phyloP scores from a whole-genome alignment of 30 jellyfish, hydroid and myxozoan species.

The Aurelia coerulea region DNA sequence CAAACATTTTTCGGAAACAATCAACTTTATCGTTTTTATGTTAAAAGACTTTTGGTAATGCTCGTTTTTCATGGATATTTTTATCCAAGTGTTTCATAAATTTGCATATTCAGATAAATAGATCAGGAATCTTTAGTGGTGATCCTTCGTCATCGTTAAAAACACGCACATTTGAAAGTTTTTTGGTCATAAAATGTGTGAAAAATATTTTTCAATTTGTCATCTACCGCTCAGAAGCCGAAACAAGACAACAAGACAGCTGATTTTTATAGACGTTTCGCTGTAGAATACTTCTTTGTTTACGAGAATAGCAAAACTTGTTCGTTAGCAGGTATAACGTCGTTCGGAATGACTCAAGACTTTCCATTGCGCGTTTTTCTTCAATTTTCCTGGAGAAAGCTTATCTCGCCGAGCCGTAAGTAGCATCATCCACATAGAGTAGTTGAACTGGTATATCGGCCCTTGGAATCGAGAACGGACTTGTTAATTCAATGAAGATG shows the following conservation, averaged over 20 bases:
- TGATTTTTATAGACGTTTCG: slow-evolving; percentile 36
- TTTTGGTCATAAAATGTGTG: not conserved
- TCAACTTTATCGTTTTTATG: no score
- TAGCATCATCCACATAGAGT: slow-evolving; percentile 17
- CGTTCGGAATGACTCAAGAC: slow-evolving; percentile 36
- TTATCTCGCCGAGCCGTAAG: slow-evolving; percentile 3
- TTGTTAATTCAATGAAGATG: slow-evolving; percentile 45
- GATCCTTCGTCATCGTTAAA: not conserved
- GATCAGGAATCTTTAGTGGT: not conserved
- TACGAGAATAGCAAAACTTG: slow-evolving; percentile 52
- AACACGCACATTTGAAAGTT: not conserved
- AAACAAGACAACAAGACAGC: slow-evolving; percentile 17
- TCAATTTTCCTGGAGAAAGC: slow-evolving; percentile 29
- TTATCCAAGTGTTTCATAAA: not conserved
- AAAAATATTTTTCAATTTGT: not conserved
- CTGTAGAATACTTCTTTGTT: slow-evolving; percentile 53
- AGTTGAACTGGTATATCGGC: slow-evolving; percentile 11
- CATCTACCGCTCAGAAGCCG: slow-evolving; percentile 51
- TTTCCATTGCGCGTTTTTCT: not conserved
- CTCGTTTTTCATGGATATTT: no score
- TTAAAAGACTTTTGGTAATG: no score
- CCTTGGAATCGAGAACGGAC: slow-evolving; percentile 24
- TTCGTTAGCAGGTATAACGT: slow-evolving; percentile 57
- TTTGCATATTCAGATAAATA: slow-evolving; percentile 26
- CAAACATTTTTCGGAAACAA: not conserved